These are phyloP conservation scores for Numida meleagris DNA, from an alignment of 2,113 vertebrate genomes.

Conservation along the genomic window DNA sequence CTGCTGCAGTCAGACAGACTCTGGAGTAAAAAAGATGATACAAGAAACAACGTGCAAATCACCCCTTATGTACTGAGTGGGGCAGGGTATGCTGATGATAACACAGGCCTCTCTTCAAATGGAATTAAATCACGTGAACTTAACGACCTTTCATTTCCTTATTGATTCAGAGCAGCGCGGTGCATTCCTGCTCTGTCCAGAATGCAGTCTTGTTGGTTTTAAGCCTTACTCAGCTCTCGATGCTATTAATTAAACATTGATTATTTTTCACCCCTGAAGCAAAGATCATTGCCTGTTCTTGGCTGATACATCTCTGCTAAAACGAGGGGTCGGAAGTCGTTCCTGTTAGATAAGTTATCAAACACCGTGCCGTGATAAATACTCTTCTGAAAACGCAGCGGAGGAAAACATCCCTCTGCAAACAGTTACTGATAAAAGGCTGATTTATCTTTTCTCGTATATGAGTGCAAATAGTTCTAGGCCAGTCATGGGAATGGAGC, in stretches of 20 bases:
- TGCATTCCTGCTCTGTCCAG: not conserved
- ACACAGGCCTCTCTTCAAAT: not conserved
- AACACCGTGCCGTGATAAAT: not conserved
- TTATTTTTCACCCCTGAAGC: not conserved
- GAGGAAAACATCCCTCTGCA: not conserved
- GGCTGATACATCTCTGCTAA: not conserved
- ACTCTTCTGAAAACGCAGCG: not conserved
- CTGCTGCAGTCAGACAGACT: not conserved
- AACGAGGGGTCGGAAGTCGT: not conserved
- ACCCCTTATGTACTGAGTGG: not conserved
- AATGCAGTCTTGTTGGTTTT: not conserved
- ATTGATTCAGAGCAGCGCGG: not conserved
- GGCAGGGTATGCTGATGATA: not conserved
- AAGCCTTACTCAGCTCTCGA: not conserved
- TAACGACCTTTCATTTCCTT: not conserved
- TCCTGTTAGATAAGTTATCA: conserved; percentile 23
- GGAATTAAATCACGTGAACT: not conserved
- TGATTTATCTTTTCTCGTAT: not conserved
- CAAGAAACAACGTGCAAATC: not conserved
- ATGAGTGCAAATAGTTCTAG: not conserved
- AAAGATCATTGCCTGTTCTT: not conserved
- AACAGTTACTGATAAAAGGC: not conserved
- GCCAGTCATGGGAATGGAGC: not conserved
- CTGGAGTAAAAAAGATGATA: not conserved
- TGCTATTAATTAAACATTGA: not conserved